Conservation (phyloP, 2,113 vertebrate species). For the Nannobrachium achirus region DNA sequence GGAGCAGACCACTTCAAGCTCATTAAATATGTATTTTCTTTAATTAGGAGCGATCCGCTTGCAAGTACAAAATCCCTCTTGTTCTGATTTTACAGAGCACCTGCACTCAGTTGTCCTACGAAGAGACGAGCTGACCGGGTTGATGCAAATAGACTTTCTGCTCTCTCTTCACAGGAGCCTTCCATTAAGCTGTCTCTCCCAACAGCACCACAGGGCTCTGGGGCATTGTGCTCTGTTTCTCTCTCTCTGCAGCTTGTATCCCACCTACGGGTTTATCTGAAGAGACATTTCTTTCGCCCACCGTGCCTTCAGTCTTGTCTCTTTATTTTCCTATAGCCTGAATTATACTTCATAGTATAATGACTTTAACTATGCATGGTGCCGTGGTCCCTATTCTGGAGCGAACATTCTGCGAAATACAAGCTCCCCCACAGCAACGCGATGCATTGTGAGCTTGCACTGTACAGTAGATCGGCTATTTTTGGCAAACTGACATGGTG, state of each 20-base stretch:
- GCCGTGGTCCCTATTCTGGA: not conserved
- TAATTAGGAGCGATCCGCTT: conserved; percentile 64
- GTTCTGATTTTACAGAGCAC: conserved; percentile 55
- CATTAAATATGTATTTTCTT: conserved; percentile 73
- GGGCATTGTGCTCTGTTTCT: conserved; percentile 63
- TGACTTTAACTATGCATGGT: too few species aligned
- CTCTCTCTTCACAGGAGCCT: conserved; percentile 59
- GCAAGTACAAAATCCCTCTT: conserved; percentile 51
- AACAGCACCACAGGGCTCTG: conserved; percentile 44
- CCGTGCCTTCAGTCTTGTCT: conserved; percentile 26
- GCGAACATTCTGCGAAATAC: too few species aligned
- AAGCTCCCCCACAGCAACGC: too few species aligned
- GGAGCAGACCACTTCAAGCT: conserved; percentile 56
- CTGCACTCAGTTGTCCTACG: conserved; percentile 58
- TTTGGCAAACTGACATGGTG: too few species aligned
- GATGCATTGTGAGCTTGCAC: too few species aligned
- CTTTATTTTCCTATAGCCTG: conserved; percentile 30
- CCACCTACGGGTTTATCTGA: conserved; percentile 43
- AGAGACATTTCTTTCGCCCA: conserved; percentile 46
- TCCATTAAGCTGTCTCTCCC: conserved; percentile 74
- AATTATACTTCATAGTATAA: too few species aligned
- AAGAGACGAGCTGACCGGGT: conserved; percentile 60
- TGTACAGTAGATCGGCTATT: too few species aligned
- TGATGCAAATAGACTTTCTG: conserved; percentile 72
- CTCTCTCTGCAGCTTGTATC: conserved; percentile 42